phyloP scores from a whole-genome alignment of 2,113 vertebrate genomes.

The Ibidorhyncha struthersii region DNA sequence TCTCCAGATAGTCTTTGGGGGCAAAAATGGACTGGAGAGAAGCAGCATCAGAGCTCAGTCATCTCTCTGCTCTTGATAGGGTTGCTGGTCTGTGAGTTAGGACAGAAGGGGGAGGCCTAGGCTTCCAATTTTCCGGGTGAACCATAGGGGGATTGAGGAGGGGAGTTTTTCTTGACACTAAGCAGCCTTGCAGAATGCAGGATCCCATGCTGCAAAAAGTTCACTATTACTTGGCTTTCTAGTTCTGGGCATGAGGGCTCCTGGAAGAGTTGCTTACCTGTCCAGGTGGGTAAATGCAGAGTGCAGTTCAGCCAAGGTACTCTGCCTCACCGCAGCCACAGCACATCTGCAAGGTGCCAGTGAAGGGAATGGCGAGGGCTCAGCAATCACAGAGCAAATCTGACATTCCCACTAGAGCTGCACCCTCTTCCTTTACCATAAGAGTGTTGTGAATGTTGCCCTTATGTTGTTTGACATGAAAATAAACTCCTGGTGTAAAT shows the following conservation, averaged over 20 bases:
- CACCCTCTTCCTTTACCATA: background rate
- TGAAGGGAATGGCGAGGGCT: background rate
- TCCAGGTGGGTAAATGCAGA: background rate
- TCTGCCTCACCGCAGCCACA: background rate
- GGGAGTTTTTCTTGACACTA: background rate
- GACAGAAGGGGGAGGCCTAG: background rate
- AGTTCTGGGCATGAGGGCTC: background rate
- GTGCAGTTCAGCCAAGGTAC: background rate
- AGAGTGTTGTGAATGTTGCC: background rate
- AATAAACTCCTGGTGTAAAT: background rate
- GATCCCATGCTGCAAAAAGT: background rate
- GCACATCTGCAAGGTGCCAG: background rate
- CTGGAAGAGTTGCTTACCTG: background rate
- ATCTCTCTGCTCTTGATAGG: background rate
- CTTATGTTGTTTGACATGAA: background rate
- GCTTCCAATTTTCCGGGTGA: background rate
- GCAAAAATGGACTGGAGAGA: background rate
- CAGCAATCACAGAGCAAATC: background rate
- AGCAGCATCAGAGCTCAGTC: background rate
- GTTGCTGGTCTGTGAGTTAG: background rate
- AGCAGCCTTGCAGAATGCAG: background rate
- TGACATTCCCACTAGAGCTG: background rate
- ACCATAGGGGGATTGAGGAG: background rate
- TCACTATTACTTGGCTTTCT: background rate
- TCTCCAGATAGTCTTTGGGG: background rate